phyloP scores from a whole-genome alignment of 2,888 invertebrate genomes.

The Bombyx huttoni region DNA sequence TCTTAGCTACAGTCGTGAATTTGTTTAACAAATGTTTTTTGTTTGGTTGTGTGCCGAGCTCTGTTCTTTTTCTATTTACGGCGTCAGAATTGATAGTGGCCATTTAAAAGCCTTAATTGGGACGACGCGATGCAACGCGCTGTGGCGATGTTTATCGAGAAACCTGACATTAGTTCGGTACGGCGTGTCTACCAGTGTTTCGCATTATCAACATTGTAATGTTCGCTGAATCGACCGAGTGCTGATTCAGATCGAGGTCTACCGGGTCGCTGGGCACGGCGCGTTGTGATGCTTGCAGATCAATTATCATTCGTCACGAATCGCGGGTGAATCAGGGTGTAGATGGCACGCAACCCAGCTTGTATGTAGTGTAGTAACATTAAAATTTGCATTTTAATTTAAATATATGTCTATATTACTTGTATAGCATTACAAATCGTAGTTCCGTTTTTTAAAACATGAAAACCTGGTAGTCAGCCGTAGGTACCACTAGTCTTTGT shows the following conservation, averaged over 20 bases:
- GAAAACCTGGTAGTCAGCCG: too few species aligned
- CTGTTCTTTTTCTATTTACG: conserved; percentile 45
- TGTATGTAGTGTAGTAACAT: conserved; percentile 1
- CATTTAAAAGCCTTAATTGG: conserved; percentile 49
- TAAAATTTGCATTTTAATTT: too few species aligned
- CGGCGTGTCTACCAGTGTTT: conserved; percentile 26
- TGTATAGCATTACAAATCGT: too few species aligned
- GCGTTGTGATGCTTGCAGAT: conserved; percentile 37
- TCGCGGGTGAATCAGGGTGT: conserved; percentile 27
- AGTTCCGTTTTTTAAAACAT: too few species aligned
- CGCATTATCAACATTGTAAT: conserved; percentile 28
- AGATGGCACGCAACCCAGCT: conserved; percentile 22
- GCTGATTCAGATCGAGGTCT: conserved; percentile 60
- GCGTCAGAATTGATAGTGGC: conserved; percentile 49
- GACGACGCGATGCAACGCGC: conserved; percentile 31
- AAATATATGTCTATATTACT: too few species aligned
- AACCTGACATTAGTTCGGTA: conserved; percentile 16
- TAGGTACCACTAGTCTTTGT: too few species aligned
- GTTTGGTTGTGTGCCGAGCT: conserved; percentile 45
- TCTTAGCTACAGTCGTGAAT: conserved; percentile 16
- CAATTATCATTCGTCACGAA: conserved; percentile 42
- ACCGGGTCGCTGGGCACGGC: conserved; percentile 37
- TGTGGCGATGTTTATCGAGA: conserved; percentile 33
- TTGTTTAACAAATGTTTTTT: conserved; percentile 15
- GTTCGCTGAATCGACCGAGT: conserved; percentile 46